These are phyloP conservation scores for Lasioglossum calceatum DNA, from an alignment of 2,888 invertebrate genomes.

Conservation along the genomic window DNA sequence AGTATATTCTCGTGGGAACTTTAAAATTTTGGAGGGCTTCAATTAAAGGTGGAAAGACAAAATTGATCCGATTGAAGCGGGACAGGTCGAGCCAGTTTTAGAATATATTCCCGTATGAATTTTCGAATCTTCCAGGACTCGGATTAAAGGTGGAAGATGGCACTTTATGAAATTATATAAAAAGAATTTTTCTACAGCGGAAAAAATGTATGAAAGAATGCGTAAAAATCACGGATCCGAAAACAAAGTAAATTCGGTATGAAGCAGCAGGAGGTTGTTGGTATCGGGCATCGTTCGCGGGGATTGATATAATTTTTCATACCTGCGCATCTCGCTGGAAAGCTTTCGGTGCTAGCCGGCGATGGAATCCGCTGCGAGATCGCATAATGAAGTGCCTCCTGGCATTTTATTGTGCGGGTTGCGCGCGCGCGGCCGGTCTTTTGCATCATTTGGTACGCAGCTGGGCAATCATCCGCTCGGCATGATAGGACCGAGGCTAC, in stretches of 20 bases:
- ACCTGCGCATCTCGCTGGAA: background rate
- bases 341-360: conserved; percentile 64
- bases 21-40: too few species aligned
- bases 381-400: conserved; percentile 78
- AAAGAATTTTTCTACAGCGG: too few species aligned
- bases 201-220: background rate
- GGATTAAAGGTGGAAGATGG: too few species aligned
- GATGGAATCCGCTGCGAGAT: conserved; percentile 74
- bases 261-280: background rate
- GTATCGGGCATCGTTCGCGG: background rate
- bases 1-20: too few species aligned
- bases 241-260: background rate
- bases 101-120: too few species aligned
- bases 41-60: background rate
- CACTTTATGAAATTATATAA: too few species aligned
- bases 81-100: too few species aligned
- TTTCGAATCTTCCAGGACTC: too few species aligned
- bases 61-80: too few species aligned
- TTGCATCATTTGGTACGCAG: conserved; percentile 75
- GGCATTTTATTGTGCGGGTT: conserved; percentile 75
- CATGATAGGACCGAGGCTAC: conserved; percentile 82
- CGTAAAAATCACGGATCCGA: background rate
- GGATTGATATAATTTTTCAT: conserved; percentile 39
- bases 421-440: conserved; percentile 49
- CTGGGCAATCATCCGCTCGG: conserved; percentile 80